A percentile compares a stretch with the other conserved stretches of the same genome.
Evolutionary conservation across 2,797 vertebrate genomes (phyloP).

Genomic region (Lemur catta): DNA sequence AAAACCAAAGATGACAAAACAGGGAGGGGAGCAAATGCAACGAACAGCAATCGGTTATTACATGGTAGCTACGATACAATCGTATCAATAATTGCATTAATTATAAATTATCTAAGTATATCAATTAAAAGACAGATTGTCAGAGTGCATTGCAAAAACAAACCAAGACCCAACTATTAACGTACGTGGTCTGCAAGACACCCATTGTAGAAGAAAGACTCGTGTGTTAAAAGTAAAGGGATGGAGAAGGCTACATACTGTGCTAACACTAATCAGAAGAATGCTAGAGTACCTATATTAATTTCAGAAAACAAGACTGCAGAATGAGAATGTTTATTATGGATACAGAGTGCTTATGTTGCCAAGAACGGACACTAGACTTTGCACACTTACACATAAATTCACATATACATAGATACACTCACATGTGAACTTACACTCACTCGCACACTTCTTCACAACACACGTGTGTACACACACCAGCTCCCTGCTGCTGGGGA

Average conservation of each 20-base stretch:
- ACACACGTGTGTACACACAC: not conserved
- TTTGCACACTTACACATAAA: not conserved
- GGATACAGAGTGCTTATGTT: not conserved
- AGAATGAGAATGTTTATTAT: not conserved
- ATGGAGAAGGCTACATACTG: not conserved
- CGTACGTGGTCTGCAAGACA: not conserved
- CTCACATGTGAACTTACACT: not conserved
- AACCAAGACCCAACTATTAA: not conserved
- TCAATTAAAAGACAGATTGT: not conserved
- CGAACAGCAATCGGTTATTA: not conserved
- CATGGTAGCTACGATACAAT: not conserved
- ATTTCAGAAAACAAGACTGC: not conserved
- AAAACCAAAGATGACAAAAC: not conserved
- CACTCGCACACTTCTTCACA: not conserved
- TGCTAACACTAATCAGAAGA: not conserved
- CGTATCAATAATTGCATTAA: not conserved
- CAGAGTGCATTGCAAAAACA: not conserved
- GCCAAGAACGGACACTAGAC: not conserved
- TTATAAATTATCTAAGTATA: not conserved
- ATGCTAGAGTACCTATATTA: not conserved
- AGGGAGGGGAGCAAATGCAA: not conserved
- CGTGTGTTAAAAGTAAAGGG: not conserved
- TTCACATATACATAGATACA: too few species aligned
- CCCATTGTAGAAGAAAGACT: not conserved
- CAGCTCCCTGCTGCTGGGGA: not conserved